Base-by-base conservation (phyloP, 1,140 invertebrate genomes). In the Tetraneura akinire region DNA sequence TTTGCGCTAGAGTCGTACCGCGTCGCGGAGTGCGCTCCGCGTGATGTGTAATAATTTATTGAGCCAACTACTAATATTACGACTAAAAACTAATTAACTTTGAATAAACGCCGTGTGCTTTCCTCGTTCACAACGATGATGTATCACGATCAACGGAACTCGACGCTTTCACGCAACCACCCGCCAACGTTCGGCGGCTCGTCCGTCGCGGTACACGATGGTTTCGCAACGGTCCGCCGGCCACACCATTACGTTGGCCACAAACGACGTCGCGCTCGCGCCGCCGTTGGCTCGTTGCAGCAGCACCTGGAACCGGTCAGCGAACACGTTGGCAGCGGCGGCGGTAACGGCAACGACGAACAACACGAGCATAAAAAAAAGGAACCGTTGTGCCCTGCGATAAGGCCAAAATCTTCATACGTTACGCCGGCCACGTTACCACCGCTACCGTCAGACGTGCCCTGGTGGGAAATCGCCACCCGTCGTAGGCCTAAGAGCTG, bases 381-480 rank as follows among this genome's bases (percentile, higher is more conserved):
- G 55, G 29, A 55, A 29, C 45, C 10, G 68, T 3, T 45, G 57
- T 45, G 13, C 26, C 13, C 51, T 14, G 74, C 21, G 13, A n/a
- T 9, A 1, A 51, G 78, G 64, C 64, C 78, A 10, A 49, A 66
- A 47, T 80, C 64, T 47, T 66, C 49, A 21, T 74, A 84, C 87
- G 84, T 86, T 81, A 81, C 85, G 81, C 84, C 86, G 6, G 85
- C 85, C 13, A 78, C 64, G 11, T 47, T 81, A 16, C 88, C 89
- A 80, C 89, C 90, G 18, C 88, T 90, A 80, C 90, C 90, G 23
- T 60, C 53, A 55, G 87, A 90, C 64, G 90, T 95, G 57, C 93
- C 93, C 0, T 94, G 93, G 93, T 94, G 92, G 91, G 93, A 94
- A 86, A 85, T 94, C 68, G 93, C 93, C 23, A 93, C 93, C 16